Evolutionary conservation across 2,797 vertebrate species (phyloP).

Genomic region (Anguilla obscura): DNA sequence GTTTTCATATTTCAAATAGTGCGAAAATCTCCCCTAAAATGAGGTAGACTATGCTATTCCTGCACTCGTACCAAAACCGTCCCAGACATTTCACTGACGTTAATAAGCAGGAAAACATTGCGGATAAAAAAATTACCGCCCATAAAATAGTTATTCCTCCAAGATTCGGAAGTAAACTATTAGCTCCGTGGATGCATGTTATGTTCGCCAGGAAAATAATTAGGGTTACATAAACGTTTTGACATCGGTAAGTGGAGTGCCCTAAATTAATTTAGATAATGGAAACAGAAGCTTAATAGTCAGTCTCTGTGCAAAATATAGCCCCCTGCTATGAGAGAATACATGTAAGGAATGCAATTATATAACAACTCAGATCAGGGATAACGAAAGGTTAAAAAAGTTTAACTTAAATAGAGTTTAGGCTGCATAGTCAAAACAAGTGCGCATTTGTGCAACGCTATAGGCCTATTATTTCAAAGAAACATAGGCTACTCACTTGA

Average conservation of each 20-base stretch:
- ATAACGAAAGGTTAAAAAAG: slow-evolving; percentile 27
- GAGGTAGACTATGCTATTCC: slow-evolving; percentile 4
- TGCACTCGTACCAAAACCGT: neutral
- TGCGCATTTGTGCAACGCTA: neutral
- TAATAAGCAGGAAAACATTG: neutral
- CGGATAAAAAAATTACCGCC: neutral
- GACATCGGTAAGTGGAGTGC: neutral
- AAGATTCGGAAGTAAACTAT: neutral
- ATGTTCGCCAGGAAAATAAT: neutral
- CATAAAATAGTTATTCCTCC: neutral
- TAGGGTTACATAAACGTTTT: neutral
- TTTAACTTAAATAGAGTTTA: slow-evolving; percentile 9
- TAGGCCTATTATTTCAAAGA: neutral
- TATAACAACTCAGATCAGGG: slow-evolving; percentile 10
- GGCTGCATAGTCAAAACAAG: neutral
- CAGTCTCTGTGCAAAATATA: neutral
- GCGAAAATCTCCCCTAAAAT: slow-evolving; percentile 49
- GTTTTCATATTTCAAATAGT: slow-evolving; percentile 64
- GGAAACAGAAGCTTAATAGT: neutral
- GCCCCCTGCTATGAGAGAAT: neutral
- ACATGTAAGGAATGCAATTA: slow-evolving; percentile 18
- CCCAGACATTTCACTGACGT: neutral
- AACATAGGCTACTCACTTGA: neutral
- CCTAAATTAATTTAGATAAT: slow-evolving; percentile 17
- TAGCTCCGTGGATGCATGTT: neutral